These are phyloP conservation scores for Enteromius anoplus DNA, from an alignment of 2,797 vertebrate species.

Conservation along the genomic window DNA sequence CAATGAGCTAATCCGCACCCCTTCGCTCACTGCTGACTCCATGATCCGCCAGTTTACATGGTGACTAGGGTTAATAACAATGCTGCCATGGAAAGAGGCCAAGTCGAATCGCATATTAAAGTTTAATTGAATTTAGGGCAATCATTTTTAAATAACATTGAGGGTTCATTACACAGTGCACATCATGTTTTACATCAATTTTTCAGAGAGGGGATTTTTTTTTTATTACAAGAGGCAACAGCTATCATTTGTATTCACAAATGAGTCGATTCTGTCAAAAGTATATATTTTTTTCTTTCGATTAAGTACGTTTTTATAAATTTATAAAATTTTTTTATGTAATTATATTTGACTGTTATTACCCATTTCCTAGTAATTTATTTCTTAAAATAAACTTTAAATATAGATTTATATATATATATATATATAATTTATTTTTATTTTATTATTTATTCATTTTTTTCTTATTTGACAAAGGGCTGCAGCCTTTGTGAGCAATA, in stretches of 20 bases:
- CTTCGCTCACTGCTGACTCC: constrained; percentile 47
- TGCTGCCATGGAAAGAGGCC: constrained; percentile 31
- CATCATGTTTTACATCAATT: not conserved
- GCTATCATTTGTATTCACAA: not conserved
- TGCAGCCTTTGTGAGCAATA: not conserved
- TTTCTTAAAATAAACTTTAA: not conserved
- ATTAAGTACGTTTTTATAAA: not conserved
- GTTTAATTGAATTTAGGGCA: constrained; percentile 51
- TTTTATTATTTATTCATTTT: too few relatives aligned
- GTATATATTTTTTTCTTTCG: too few relatives aligned
- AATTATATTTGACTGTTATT: not conserved
- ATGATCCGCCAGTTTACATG: constrained; percentile 60
- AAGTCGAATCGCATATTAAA: constrained; percentile 49
- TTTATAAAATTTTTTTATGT: not conserved
- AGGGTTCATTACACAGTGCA: constrained; percentile 5
- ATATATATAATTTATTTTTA: not conserved
- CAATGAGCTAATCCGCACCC: constrained; percentile 64
- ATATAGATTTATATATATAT: not conserved
- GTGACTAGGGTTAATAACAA: constrained; percentile 56
- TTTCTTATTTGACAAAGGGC: not conserved
- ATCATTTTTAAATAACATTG: constrained; percentile 38
- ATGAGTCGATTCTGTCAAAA: not conserved
- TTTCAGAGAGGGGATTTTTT: not conserved
- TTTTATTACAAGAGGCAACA: not conserved
- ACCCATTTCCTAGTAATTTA: not conserved